Evolutionary conservation across 2,888 invertebrate genomes (phyloP).

Genomic region (Caradrina kadenii): DNA sequence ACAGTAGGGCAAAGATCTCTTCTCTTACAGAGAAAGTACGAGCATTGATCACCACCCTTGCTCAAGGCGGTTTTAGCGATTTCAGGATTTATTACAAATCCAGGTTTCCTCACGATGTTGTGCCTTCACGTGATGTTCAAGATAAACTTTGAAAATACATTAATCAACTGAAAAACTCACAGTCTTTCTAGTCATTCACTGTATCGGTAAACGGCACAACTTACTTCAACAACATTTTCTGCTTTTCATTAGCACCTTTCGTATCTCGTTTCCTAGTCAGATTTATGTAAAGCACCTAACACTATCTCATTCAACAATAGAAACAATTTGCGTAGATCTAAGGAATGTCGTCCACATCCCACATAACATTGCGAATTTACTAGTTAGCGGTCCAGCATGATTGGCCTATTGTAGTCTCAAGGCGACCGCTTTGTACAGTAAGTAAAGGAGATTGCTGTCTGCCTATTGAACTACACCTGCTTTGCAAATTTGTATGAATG

Average conservation of each 20-base stretch:
- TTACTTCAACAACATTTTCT: constrained; percentile 18
- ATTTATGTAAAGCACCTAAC: constrained; percentile 44
- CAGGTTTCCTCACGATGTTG: no score
- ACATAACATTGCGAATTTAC: constrained; percentile 56
- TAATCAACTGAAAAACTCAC: no score
- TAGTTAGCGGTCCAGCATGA: constrained; percentile 53
- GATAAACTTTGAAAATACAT: no score
- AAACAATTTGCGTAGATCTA: constrained; percentile 57
- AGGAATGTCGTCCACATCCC: constrained; percentile 56
- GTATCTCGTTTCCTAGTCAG: constrained; percentile 4
- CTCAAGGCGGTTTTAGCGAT: no score
- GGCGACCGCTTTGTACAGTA: constrained; percentile 30
- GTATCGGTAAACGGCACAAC: no score
- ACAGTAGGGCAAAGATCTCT: no score
- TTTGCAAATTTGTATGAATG: neutral
- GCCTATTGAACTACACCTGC: neutral
- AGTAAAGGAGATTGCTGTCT: neutral
- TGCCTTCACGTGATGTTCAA: no score
- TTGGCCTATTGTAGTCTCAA: constrained; percentile 56
- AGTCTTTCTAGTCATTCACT: no score
- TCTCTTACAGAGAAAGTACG: no score
- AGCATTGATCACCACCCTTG: no score
- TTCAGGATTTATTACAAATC: no score
- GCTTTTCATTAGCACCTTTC: constrained; percentile 24
- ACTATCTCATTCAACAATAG: constrained; percentile 55